phyloP scores from a whole-genome alignment of 2,113 vertebrate species.

The Ophthalmolycus amberensis region DNA sequence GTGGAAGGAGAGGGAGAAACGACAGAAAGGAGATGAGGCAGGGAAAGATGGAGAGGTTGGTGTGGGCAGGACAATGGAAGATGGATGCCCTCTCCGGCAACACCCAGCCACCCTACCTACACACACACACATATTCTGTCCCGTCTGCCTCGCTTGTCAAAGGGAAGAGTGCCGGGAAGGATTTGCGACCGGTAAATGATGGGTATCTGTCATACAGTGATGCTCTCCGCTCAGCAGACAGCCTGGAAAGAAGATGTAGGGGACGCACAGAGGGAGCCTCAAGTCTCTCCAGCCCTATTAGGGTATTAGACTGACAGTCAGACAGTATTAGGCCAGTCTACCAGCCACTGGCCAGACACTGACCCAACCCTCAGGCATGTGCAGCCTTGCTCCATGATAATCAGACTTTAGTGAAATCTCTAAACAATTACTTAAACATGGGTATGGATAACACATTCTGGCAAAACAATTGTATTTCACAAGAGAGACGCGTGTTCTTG shows the following conservation, averaged over 20 bases:
- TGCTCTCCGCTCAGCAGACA: conserved; percentile 41
- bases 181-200: conserved; percentile 67
- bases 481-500: conserved; percentile 17
- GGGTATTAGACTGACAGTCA: conserved; percentile 55
- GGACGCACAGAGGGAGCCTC: conserved; percentile 59
- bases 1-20: conserved; percentile 15
- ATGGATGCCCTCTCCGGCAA: conserved; percentile 38
- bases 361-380: conserved; percentile 60
- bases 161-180: conserved; percentile 43
- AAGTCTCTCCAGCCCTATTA: conserved; percentile 63
- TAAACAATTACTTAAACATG: conserved; percentile 11
- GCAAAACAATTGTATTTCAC: background rate
- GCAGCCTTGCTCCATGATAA: conserved; percentile 27
- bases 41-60: conserved; percentile 21
- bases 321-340: conserved; percentile 62
- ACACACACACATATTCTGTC: conserved; percentile 7
- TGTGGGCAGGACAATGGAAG: conserved; percentile 49
- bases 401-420: conserved; percentile 16
- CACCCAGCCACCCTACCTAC: conserved; percentile 25
- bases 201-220: conserved; percentile 64
- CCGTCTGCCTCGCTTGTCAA: conserved; percentile 43
- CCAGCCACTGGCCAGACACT: conserved; percentile 48
- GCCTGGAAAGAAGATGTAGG: conserved; percentile 61
- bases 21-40: conserved; percentile 35
- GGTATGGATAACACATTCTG: background rate